These are phyloP conservation scores for Zeuzera pyrina DNA, from an alignment of 2,888 invertebrate species.

Conservation along the genomic window DNA sequence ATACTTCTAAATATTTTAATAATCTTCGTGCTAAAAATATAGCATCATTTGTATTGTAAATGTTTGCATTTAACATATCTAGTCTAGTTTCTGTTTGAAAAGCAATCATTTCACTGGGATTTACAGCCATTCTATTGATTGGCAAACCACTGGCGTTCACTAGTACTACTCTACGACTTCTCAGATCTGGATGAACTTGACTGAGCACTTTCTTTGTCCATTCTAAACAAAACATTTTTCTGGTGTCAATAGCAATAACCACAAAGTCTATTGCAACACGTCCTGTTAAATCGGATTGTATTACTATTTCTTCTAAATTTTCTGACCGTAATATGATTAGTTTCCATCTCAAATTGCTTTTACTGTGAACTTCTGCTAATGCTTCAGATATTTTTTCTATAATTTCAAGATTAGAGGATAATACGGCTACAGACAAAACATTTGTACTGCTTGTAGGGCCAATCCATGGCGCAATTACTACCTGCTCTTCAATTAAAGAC, in stretches of 20 bases:
- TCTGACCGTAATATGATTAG: constrained; percentile 42
- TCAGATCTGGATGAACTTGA: constrained; percentile 55
- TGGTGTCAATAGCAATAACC: constrained; percentile 50
- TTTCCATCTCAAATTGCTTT: constrained; percentile 49
- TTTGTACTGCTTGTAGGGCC: constrained; percentile 49
- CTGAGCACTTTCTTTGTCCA: constrained; percentile 47
- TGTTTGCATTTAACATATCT: constrained; percentile 51
- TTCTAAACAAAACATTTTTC: constrained; percentile 44
- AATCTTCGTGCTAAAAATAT: constrained; percentile 42
- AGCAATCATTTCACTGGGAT: constrained; percentile 40
- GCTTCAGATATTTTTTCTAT: constrained; percentile 49
- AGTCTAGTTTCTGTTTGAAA: constrained; percentile 44
- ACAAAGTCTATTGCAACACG: constrained; percentile 55
- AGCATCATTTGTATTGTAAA: constrained; percentile 35
- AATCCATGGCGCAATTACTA: constrained; percentile 49
- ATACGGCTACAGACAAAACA: constrained; percentile 41
- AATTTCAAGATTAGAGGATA: constrained; percentile 49
- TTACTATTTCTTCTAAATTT: constrained; percentile 41
- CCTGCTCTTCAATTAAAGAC: constrained; percentile 39
- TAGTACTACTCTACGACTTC: constrained; percentile 46
- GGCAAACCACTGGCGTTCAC: constrained; percentile 56
- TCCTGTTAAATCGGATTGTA: constrained; percentile 41
- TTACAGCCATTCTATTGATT: constrained; percentile 49
- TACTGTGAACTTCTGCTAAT: constrained; percentile 41
- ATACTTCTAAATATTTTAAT: constrained; percentile 51